Evolutionary conservation across 2,797 vertebrate genomes (phyloP).

Genomic region (Dendrocincla tyrannina): DNA sequence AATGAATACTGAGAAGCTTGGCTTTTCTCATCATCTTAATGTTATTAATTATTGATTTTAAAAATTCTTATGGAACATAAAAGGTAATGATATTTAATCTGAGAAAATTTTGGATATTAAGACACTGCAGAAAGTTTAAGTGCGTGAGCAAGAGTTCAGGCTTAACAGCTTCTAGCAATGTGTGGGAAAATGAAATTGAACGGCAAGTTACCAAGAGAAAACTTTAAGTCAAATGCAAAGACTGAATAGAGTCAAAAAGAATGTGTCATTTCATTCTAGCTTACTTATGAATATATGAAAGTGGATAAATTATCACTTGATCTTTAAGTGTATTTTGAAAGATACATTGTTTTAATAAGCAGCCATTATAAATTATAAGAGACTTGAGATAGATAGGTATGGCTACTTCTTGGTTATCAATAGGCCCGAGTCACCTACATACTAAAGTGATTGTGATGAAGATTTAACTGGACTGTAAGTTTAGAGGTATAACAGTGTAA

Average conservation of each 20-base stretch:
- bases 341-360: not conserved
- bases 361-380: not conserved
- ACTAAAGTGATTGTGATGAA: not conserved
- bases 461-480: not conserved
- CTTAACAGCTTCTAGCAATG: not conserved
- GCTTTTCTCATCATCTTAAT: not conserved
- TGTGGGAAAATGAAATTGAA: conserved; percentile 5
- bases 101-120: not conserved
- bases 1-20: not conserved
- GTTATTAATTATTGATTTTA: conserved; percentile 17
- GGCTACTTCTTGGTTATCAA: not conserved
- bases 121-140: not conserved
- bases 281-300: not conserved
- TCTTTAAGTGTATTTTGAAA: not conserved
- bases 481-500: not conserved
- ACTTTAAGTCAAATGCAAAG: not conserved
- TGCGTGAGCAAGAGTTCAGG: not conserved
- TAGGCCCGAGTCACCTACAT: not conserved
- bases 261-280: not conserved
- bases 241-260: not conserved
- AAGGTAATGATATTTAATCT: not conserved
- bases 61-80: not conserved
- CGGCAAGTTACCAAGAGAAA: not conserved
- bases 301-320: not conserved
- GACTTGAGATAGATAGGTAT: not conserved